Evolutionary conservation across 2,797 vertebrate genomes (phyloP), one percentile per base, ranked within the genome.

Genomic region (Anguilla anguilla): DNA sequence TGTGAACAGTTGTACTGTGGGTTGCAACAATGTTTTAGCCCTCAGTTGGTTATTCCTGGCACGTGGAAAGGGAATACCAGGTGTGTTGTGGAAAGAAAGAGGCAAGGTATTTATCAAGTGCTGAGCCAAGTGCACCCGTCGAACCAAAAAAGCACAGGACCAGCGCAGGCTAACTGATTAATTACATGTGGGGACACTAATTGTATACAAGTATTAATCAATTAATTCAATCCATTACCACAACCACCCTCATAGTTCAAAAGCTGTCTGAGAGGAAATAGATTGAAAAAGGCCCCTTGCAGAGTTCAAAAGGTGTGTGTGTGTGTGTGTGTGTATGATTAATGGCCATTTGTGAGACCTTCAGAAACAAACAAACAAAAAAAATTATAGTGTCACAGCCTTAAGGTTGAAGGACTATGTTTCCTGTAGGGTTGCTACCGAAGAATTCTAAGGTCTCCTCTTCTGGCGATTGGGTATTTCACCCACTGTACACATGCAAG

Each of bases 181-280:
- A 95, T 94, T 96, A 95, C 95, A 95, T 95, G 94, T 95, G 93
- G 94, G 94, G 94, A 91, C 94, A 95, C 94, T 96, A 96, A 96
- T 96, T 96, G 95, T 94, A 96, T 95, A 93, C 95, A 96, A 94
- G 94, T 94, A 96, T 95, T 95, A 94, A 96, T 96, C 94, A 96
- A 96, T 96, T 95, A 95, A 96, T 95, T 96, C 93, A 89, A 94
- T 93, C 94, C 94, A 95, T 95, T 93, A 94, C 94, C 92, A 94
- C 93, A 94, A 94, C 93, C 93, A 92, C 85, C 43, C 79, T 49
- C 22, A 82, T 49, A 25, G 39, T 49, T 81, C 35, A 49, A 49
- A 49, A 2, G 10, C 77, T 43, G 15, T 77, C 39, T 49, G 43
- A 46, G 79, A 51, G 79, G 22, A 51, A 22, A 51, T n/a, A 51